Base-by-base conservation (phyloP, 35 echinoderm and acorn worm species). In the Ptychodera flava region DNA sequence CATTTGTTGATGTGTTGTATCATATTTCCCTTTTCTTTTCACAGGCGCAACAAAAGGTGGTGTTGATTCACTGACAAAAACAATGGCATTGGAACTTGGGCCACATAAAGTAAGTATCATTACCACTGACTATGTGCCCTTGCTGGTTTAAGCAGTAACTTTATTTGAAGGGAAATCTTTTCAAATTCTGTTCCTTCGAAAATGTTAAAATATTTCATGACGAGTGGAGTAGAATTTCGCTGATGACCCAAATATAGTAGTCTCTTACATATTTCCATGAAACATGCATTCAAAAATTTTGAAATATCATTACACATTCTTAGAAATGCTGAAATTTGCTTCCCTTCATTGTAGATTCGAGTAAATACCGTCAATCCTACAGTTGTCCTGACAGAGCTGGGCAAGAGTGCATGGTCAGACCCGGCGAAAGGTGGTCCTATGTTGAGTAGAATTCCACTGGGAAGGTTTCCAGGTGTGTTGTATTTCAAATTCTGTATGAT, bases 301-400 rank as follows among this genome's bases (percentile, higher is more conserved):
- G 31, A 81, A 29, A 15, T 16, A 16, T 27, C 32, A 27, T 16
- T 15, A 81, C 14, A 81, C 27, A 29, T 16, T 81, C 15, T 33
- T 15, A 16, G 33, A 28, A 78, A 15, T 30, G 15, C 22, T 29
- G 30, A 31, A 78, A 33, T 27, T 87, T 16, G 29, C 45, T 79
- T 78, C n/a, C 30, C 38, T 85, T 33, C 64, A 29, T 85, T 90
- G 0, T 0, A 97, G 95, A 90, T 97, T 29, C 84, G 95, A 37
- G 95, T 97, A 33, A 97, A 97, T 86, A 79, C 89, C 77, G 93
- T 93, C 28, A 97, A 97, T 82, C 95, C 95, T 22, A 94, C 92
- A n/a, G 92, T 94, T 0, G 79, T 80, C 16, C 45, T 64, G 6
- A 97, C 95, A 34, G 83, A 82, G 15, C 89, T 97, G 95, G 89